A percentile compares a stretch with the other conserved stretches of the same genome.
phyloP scores from a whole-genome alignment of 2,888 invertebrate species.

The Drosophila kanekoi region DNA sequence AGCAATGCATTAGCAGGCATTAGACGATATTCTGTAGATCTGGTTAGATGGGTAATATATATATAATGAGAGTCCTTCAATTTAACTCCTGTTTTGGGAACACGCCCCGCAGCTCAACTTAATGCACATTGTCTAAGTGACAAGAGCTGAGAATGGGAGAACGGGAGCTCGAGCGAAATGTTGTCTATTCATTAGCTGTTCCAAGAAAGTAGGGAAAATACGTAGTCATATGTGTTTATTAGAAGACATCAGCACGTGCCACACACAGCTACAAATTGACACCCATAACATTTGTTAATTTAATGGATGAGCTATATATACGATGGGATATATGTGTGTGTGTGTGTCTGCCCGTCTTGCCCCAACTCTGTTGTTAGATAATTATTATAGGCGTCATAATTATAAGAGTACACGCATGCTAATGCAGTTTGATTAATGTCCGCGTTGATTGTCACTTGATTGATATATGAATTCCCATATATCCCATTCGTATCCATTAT shows the following conservation, averaged over 20 bases:
- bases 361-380: neutral
- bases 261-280: constrained; percentile 19
- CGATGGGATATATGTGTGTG: neutral
- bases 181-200: constrained; percentile 10
- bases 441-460: constrained; percentile 47
- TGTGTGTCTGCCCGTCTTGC: too few relatives aligned
- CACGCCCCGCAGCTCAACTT: constrained; percentile 4
- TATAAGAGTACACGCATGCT: constrained; percentile 52
- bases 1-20: constrained; percentile 4
- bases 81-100: neutral
- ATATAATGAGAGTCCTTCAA: constrained; percentile 7
- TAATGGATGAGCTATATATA: constrained; percentile 30
- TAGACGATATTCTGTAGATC: neutral
- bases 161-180: neutral
- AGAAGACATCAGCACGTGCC: constrained; percentile 14
- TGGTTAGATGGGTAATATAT: neutral
- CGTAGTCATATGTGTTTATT: constrained; percentile 20
- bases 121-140: constrained; percentile 19
- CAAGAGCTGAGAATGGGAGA: constrained; percentile 3
- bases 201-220: neutral
- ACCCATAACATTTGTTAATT: constrained; percentile 28
- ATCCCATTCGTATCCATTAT: neutral
- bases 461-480: constrained; percentile 22
- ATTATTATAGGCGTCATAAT: constrained; percentile 59
- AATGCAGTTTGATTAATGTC: constrained; percentile 59